A percentile compares a stretch with the other conserved stretches of the same genome.
These are phyloP conservation scores for Scalopus aquaticus DNA, from an alignment of 2,113 vertebrate species.

Conservation along the genomic window DNA sequence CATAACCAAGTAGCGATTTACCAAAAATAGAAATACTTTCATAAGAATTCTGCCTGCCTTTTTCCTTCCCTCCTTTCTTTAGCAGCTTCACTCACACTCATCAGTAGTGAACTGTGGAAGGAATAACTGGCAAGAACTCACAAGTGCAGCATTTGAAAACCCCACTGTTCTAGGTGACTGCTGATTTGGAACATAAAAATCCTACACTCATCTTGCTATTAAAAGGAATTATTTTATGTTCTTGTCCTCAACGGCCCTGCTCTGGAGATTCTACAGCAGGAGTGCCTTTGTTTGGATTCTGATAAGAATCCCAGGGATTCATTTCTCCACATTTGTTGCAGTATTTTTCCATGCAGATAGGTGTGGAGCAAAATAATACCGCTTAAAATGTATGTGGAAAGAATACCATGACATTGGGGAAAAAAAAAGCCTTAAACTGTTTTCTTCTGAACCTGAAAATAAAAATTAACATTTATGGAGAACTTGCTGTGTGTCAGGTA, in stretches of 20 bases:
- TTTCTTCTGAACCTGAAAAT: slow-evolving; percentile 47
- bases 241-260: neutral
- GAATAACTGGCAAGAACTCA: neutral
- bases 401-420: neutral
- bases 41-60: slow-evolving; percentile 41
- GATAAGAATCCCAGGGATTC: neutral
- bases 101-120: neutral
- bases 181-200: neutral
- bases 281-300: slow-evolving; percentile 6
- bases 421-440: neutral
- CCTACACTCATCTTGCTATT: neutral
- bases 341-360: neutral
- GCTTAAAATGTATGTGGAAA: neutral
- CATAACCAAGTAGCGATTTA: slow-evolving; percentile 48
- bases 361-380: neutral
- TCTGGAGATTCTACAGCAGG: neutral
- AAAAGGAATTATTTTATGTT: neutral
- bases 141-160: neutral
- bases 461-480: neutral
- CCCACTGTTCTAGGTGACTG: neutral
- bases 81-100: neutral
- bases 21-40: slow-evolving; percentile 53
- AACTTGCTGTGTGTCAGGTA: neutral
- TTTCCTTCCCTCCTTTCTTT: neutral
- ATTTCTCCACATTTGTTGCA: neutral